Evolutionary conservation across 1,140 invertebrate genomes (phyloP), one percentile per base, ranked within the genome.

Genomic region (Danaus melanippus): DNA sequence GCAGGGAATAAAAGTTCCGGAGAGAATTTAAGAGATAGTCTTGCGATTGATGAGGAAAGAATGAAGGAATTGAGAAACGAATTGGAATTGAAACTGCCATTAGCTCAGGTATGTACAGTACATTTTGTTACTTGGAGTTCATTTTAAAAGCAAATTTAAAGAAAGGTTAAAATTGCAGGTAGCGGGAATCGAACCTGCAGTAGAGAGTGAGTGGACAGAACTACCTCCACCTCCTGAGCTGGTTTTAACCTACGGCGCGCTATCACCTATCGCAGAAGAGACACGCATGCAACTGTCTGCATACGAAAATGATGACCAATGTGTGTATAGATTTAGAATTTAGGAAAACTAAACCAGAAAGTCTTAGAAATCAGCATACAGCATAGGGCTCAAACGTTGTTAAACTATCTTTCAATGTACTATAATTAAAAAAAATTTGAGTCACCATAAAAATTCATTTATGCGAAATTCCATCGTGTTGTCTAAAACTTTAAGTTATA

Each of bases 31-130:
- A 90, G 88, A 42, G 89, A 91, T 42, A 89, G 88, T 2, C 90
- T 91, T 58, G 86, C 85, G 17, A 86, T 93, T 51, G 91, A 93
- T 67, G 92, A 92, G 63, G 92, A 92, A 65, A 91, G 91, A 67
- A 91, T 93, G 58, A 88, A 90, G 11, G 92, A 92, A 1, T 88
- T 93, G 54, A 78, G 92, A 61, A 93, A 92, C 66, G 92, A 93
- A 74, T 75, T 93, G 45, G 86, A 90, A 64, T 88, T 92, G 48
- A 94, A 93, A 78, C 79, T 94, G 56, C 92, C 92, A 43, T 86
- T 90, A 60, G 92, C 91, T 8, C 91, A 92, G 69, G 91, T 91
- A 61, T 74, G 71, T 61, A 32, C 10, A 10, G 44, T 12, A 32
- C 10, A 15, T 42, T 12, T 53, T 50, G 47, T 42, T 8, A 15